Conservation (phyloP, 2,888 invertebrate genomes). For the Hymenopus coronatus region DNA sequence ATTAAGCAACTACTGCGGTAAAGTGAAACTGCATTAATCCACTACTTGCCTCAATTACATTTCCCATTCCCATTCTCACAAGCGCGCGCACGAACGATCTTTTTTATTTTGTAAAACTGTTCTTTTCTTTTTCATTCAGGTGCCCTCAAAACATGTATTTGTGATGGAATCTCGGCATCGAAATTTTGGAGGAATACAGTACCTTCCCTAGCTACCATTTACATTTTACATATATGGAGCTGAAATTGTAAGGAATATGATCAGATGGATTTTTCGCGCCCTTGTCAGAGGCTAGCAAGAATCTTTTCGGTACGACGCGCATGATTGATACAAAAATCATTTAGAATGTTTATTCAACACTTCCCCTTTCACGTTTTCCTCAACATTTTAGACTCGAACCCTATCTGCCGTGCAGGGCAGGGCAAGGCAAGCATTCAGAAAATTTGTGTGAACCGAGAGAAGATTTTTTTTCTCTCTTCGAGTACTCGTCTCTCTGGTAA, state of each 20-base stretch:
- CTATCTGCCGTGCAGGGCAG: not conserved
- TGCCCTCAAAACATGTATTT: no score
- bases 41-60: no score
- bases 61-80: no score
- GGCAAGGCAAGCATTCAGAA: not conserved
- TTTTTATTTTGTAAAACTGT: no score
- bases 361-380: not conserved
- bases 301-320: not conserved
- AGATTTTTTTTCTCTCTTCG: not conserved
- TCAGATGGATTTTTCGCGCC: not conserved
- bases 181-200: no score
- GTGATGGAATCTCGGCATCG: no score
- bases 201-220: no score
- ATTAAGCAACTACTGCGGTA: no score
- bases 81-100: no score
- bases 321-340: conserved; percentile 12
- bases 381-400: not conserved
- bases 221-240: no score
- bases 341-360: not conserved
- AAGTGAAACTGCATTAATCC: no score
- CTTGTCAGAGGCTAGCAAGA: not conserved
- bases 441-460: not conserved
- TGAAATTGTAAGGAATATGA: not conserved
- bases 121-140: no score
- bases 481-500: not conserved